phyloP scores from a whole-genome alignment of 2,888 invertebrate genomes.

The Branchipolynoe longqiensis region DNA sequence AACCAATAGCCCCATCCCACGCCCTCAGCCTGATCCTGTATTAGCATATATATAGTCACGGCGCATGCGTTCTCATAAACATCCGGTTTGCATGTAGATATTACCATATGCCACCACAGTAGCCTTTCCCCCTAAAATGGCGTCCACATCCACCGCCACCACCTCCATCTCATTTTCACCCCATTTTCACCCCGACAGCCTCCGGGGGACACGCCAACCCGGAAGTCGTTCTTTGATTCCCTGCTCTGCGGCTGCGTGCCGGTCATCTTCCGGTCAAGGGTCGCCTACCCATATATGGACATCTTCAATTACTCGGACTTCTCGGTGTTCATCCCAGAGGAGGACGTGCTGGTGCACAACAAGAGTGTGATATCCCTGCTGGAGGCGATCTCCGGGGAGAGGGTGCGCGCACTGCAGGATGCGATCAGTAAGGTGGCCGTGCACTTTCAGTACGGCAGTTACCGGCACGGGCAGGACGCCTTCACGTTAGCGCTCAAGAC shows the following conservation, averaged over 20 bases:
- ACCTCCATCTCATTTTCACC: background rate
- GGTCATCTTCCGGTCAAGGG: slow-evolving; percentile 65
- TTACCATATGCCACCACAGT: too few relatives aligned
- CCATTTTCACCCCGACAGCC: slow-evolving; percentile 76
- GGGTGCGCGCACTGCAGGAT: slow-evolving; percentile 29
- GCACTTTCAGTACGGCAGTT: slow-evolving; percentile 54
- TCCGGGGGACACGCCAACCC: slow-evolving; percentile 75
- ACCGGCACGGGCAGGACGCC: slow-evolving; percentile 54
- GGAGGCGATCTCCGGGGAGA: background rate
- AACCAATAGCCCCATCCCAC: too few relatives aligned
- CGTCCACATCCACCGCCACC: too few relatives aligned
- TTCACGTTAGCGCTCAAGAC: slow-evolving; percentile 42
- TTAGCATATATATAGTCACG: too few relatives aligned
- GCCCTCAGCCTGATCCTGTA: too few relatives aligned
- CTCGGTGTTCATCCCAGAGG: slow-evolving; percentile 30
- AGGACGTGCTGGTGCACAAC: background rate
- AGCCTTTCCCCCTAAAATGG: too few relatives aligned
- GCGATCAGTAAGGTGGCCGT: slow-evolving; percentile 10
- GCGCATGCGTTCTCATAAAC: too few relatives aligned
- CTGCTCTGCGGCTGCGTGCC: slow-evolving; percentile 76
- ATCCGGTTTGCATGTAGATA: too few relatives aligned
- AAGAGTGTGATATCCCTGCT: slow-evolving; percentile 28
- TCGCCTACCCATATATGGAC: slow-evolving; percentile 53
- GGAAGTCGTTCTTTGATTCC: slow-evolving; percentile 76
- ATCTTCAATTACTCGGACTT: slow-evolving; percentile 47